These are phyloP conservation scores for Habrosyne pyritoides DNA, from an alignment of 2,888 invertebrate genomes.

Conservation along the genomic window DNA sequence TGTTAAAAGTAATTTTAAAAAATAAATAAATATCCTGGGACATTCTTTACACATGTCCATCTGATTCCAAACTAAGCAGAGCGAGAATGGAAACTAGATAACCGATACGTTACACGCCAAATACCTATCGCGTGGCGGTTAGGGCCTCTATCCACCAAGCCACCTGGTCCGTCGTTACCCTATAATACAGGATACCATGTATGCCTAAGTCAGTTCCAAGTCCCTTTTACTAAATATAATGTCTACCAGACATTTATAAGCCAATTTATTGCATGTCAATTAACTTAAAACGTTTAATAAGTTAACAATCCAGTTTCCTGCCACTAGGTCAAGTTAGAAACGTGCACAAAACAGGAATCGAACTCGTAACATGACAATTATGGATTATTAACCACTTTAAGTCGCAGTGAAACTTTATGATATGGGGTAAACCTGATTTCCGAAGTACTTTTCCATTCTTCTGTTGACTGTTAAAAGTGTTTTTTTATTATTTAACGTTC, in stretches of 20 bases:
- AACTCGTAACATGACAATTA: constrained; percentile 67
- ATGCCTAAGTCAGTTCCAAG: background rate
- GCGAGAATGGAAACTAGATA: no score
- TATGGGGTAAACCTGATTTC: constrained; percentile 37
- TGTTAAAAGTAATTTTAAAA: no score
- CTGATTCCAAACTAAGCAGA: no score
- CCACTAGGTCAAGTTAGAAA: constrained; percentile 69
- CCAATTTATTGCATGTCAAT: background rate
- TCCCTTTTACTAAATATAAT: background rate
- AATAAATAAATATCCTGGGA: no score
- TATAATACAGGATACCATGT: no score
- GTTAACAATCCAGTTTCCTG: constrained; percentile 47
- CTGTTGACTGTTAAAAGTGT: background rate
- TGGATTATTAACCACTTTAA: constrained; percentile 67
- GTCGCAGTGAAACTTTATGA: constrained; percentile 59
- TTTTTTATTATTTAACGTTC: no score
- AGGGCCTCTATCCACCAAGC: no score
- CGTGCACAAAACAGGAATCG: constrained; percentile 54
- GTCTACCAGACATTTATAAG: background rate
- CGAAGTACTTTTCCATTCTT: constrained; percentile 28
- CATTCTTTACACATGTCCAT: no score
- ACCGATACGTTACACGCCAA: no score
- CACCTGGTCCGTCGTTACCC: no score
- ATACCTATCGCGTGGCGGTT: no score
- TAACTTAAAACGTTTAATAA: constrained; percentile 11